Conservation (phyloP, 2,113 vertebrate genomes). For the Anguilla japonica region DNA sequence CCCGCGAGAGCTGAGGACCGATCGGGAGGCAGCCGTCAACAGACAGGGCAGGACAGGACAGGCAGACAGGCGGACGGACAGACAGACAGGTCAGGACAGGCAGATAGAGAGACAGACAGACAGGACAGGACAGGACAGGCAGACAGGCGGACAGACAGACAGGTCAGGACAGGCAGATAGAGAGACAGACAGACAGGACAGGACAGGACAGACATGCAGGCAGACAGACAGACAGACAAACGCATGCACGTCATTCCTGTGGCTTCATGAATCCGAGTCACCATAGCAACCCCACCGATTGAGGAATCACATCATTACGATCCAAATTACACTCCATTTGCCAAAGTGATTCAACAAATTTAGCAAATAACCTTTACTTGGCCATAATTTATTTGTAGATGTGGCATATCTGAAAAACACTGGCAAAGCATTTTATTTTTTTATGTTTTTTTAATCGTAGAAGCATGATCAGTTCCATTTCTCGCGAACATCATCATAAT, state of each 20-base stretch:
- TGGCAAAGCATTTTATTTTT: background rate
- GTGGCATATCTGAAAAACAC: background rate
- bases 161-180: too few relatives aligned
- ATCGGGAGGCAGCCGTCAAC: background rate
- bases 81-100: too few relatives aligned
- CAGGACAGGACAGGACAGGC: too few relatives aligned
- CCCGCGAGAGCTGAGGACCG: conserved; percentile 79
- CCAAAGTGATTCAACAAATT: background rate
- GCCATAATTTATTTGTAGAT: background rate
- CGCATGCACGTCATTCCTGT: background rate
- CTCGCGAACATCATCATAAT: background rate
- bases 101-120: too few relatives aligned
- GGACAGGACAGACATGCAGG: background rate
- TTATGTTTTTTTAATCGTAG: background rate
- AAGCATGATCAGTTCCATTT: background rate
- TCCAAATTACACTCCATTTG: background rate
- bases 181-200: too few relatives aligned
- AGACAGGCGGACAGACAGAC: background rate
- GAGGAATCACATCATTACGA: background rate
- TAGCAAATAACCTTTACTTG: background rate
- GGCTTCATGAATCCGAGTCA: background rate
- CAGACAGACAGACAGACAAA: background rate
- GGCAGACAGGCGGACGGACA: background rate
- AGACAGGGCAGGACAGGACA: background rate
- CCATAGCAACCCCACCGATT: background rate